A percentile compares a stretch with the other conserved stretches of the same genome.
phyloP scores from a whole-genome alignment of 2,888 invertebrate species.

The Tachina grossa region DNA sequence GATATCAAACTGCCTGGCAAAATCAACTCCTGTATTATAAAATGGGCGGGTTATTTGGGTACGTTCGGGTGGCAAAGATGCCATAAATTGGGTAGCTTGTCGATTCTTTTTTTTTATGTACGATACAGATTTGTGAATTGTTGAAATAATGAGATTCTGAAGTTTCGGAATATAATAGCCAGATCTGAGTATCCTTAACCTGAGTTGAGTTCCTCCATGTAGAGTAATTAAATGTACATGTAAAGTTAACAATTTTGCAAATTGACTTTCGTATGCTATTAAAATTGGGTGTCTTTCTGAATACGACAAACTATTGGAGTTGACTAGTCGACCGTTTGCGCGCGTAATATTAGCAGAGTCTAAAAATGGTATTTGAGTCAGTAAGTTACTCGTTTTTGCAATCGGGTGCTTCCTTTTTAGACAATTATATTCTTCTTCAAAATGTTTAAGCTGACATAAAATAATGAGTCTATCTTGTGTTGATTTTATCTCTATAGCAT shows the following conservation, averaged over 20 bases:
- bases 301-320: slow-evolving; percentile 16
- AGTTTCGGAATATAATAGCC: slow-evolving; percentile 16
- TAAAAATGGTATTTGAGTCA: no score
- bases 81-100: slow-evolving; percentile 5
- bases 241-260: slow-evolving; percentile 11
- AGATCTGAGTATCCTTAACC: not conserved
- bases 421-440: no score
- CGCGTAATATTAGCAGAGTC: no score
- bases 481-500: no score
- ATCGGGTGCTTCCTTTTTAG: no score
- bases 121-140: no score
- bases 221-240: not conserved
- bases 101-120: no score
- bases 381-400: no score
- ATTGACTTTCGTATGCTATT: slow-evolving; percentile 3
- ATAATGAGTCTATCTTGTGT: no score
- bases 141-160: not conserved
- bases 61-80: not conserved
- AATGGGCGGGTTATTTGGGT: not conserved
- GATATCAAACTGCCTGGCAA: not conserved
- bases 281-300: slow-evolving; percentile 20
- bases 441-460: no score
- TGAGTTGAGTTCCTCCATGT: not conserved
- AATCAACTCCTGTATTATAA: not conserved
- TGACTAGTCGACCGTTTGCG: not conserved